These are phyloP conservation scores for Styela clava DNA, from an alignment of 23 tunicate genomes.

Conservation along the genomic window DNA sequence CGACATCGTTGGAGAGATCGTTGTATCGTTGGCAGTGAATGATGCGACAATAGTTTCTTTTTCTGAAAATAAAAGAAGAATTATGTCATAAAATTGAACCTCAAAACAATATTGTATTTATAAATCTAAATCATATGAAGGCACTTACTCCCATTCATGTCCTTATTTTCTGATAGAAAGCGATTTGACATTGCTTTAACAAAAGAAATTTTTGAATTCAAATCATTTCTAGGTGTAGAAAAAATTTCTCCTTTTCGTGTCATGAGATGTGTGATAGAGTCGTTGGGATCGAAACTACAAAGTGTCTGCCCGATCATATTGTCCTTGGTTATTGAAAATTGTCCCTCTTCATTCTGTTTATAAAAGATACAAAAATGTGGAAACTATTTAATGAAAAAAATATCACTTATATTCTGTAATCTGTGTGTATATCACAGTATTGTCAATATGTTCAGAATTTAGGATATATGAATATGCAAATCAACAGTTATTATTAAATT, in stretches of 20 bases:
- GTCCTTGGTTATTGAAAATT: neutral
- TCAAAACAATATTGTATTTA: too few species aligned
- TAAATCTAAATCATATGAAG: too few species aligned
- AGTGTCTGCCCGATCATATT: neutral
- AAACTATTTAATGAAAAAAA: too few species aligned
- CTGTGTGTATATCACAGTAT: too few species aligned
- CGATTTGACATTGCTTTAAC: neutral
- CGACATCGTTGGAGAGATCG: neutral
- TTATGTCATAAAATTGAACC: neutral
- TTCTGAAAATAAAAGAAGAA: neutral
- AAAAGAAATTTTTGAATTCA: neutral
- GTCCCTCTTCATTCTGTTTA: neutral
- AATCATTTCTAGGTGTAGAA: neutral
- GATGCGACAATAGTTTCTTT: constrained; percentile 11
- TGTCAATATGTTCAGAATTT: too few species aligned
- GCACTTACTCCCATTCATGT: neutral
- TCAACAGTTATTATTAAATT: too few species aligned
- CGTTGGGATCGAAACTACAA: constrained; percentile 17
- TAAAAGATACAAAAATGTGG: neutral
- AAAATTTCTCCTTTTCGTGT: constrained; percentile 1
- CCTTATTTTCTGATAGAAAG: neutral
- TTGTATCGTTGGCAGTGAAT: neutral
- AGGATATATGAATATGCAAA: too few species aligned
- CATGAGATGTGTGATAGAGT: neutral
- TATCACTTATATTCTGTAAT: too few species aligned